phyloP scores from a whole-genome alignment of 1,140 invertebrate species.

The Homarus americanus region DNA sequence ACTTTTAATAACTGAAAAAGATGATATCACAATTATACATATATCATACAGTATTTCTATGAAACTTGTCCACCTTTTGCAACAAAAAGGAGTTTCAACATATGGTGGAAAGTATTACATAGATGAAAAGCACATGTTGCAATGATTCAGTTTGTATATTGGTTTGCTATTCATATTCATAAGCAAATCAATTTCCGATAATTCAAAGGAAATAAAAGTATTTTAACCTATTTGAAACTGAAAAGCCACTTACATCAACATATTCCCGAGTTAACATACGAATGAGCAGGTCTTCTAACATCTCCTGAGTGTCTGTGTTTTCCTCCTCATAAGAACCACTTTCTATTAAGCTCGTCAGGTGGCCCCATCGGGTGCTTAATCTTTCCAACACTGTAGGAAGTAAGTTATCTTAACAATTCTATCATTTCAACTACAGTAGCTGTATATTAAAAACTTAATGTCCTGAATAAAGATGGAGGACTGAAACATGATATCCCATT shows the following conservation, averaged over 20 bases:
- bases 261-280: constrained; percentile 92
- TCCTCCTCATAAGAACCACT: constrained; percentile 85
- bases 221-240: background rate
- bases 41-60: too few relatives aligned
- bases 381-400: constrained; percentile 76
- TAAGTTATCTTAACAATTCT: background rate
- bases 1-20: constrained; percentile 79
- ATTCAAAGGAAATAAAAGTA: background rate
- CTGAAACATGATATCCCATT: too few relatives aligned
- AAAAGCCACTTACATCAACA: constrained; percentile 83
- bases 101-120: too few relatives aligned
- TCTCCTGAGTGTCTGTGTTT: constrained; percentile 88
- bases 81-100: too few relatives aligned
- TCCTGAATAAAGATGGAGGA: too few relatives aligned
- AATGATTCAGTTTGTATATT: too few relatives aligned
- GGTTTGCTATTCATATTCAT: too few relatives aligned
- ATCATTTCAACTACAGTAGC: too few relatives aligned
- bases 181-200: background rate
- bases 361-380: constrained; percentile 88
- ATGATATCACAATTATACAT: background rate
- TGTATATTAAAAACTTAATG: too few relatives aligned
- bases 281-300: constrained; percentile 92
- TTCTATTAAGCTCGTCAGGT: constrained; percentile 86
- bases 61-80: too few relatives aligned
- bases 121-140: too few relatives aligned